Percentiles rank a stretch among this genome's conserved stretches.
These are phyloP conservation scores for Porites divaricata DNA, from an alignment of 92 coral and sea anemone species.

Conservation along the genomic window DNA sequence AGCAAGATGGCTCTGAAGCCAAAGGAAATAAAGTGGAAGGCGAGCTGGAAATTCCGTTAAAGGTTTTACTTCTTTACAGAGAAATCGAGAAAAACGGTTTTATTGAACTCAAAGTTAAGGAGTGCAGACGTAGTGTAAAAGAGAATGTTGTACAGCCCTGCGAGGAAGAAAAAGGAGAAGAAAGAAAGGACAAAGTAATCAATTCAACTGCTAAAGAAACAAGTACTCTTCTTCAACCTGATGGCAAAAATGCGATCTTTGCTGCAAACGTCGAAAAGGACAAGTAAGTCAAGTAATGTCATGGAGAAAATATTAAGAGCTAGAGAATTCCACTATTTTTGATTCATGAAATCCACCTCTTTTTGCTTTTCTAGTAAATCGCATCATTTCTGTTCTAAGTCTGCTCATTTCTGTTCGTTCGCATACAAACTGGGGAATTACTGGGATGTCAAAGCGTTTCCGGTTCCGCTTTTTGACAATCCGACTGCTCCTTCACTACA, in stretches of 20 bases:
- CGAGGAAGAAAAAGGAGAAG: neutral
- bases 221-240: neutral
- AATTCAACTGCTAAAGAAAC: neutral
- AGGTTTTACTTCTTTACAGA: slow-evolving; percentile 48
- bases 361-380: no score
- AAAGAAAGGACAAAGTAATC: neutral
- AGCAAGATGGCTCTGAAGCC: slow-evolving; percentile 38
- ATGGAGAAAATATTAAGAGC: neutral
- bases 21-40: neutral
- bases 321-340: no score
- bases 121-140: slow-evolving; percentile 37
- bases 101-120: slow-evolving; percentile 64
- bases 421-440: no score
- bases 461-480: no score
- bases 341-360: no score
- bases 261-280: neutral
- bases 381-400: no score
- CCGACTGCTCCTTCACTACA: no score
- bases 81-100: slow-evolving; percentile 62
- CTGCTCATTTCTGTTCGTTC: no score
- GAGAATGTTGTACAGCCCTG: neutral
- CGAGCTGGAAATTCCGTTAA: slow-evolving; percentile 51
- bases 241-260: neutral
- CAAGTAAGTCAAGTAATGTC: neutral
- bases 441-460: no score